Percentiles rank a stretch among this genome's conserved stretches.
Evolutionary conservation across 2,113 vertebrate species (phyloP).

Genomic region (Sarotherodon lohbergeri): DNA sequence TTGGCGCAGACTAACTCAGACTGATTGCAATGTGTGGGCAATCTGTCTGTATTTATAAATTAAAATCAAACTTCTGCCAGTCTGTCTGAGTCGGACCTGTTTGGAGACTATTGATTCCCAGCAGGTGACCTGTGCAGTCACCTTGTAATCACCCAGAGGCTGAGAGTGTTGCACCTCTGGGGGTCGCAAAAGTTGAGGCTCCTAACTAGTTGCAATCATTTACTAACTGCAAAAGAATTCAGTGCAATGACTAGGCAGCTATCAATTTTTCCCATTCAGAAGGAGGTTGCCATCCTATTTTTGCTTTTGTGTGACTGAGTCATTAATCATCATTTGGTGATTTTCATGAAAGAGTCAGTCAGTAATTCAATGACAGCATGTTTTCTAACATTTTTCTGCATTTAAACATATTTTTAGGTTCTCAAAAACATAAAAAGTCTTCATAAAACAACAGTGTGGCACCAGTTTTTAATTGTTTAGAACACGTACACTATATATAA

Average conservation of each 20-base stretch:
- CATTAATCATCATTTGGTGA: background rate
- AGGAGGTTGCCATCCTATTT: background rate
- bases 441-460: background rate
- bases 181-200: background rate
- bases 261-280: background rate
- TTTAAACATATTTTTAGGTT: background rate
- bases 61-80: background rate
- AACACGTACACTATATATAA: background rate
- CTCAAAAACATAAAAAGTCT: background rate
- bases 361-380: background rate
- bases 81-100: background rate
- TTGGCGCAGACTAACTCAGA: background rate
- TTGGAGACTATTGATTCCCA: background rate
- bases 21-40: background rate
- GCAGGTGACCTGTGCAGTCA: background rate
- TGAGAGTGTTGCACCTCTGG: background rate
- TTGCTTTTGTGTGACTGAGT: background rate
- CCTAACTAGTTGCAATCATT: background rate
- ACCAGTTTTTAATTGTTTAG: background rate
- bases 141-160: background rate
- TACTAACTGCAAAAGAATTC: background rate
- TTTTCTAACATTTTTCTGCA: background rate
- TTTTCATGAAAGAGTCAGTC: background rate
- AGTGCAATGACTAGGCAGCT: background rate
- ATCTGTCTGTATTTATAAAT: background rate